Percentiles rank a stretch among this genome's conserved stretches.
phyloP scores from a whole-genome alignment of 1,140 invertebrate species.

The Meloidogyne chitwoodi region DNA sequence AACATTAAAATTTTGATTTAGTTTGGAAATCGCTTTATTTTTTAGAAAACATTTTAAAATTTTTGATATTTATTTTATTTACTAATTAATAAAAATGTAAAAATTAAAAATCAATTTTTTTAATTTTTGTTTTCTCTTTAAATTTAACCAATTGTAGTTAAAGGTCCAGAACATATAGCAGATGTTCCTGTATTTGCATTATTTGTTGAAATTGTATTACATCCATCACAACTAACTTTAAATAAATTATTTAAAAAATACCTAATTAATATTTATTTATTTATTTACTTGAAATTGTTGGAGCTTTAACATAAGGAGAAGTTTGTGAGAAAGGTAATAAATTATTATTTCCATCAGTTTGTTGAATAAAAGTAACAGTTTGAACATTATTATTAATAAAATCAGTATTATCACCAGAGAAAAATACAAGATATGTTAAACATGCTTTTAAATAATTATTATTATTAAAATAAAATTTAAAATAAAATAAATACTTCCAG shows the following conservation, averaged over 20 bases:
- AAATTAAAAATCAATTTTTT: no score
- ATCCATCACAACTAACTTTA: conserved; percentile 1
- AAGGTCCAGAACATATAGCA: neutral
- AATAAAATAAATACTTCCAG: neutral
- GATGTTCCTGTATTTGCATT: neutral
- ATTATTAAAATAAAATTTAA: neutral
- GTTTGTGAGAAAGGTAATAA: neutral
- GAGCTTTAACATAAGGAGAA: neutral
- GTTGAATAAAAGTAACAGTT: neutral
- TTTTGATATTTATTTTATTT: no score
- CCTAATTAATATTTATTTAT: neutral
- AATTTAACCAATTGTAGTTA: neutral
- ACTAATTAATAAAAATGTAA: no score
- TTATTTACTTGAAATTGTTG: conserved; percentile 5
- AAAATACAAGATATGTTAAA: neutral
- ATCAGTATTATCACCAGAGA: neutral
- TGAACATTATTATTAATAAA: neutral
- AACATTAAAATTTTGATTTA: no score
- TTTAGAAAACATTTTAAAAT: no score
- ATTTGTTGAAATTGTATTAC: neutral
- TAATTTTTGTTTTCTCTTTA: no score
- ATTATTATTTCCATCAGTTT: neutral
- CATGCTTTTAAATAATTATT: neutral
- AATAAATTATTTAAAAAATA: neutral
- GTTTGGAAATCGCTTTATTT: no score